Conservation (phyloP, 2,113 vertebrate species). For the Hemiprocne comata region DNA sequence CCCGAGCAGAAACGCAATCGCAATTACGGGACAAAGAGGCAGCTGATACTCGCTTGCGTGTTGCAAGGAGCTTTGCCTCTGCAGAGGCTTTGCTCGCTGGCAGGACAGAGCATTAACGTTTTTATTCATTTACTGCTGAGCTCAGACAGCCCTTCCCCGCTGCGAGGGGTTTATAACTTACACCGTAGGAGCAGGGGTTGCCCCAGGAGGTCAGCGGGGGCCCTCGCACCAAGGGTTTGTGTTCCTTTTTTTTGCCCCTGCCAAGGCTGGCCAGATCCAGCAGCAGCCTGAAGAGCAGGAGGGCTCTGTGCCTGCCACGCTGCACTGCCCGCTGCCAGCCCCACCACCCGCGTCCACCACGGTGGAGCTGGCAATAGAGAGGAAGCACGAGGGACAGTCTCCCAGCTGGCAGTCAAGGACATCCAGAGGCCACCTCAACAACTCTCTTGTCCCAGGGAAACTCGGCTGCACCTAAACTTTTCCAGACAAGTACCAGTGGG, state of each 20-base stretch:
- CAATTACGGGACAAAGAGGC: neutral
- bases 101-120: neutral
- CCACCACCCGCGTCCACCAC: accelerated
- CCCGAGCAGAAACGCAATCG: neutral
- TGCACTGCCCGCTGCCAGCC: neutral
- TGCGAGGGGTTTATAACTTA: neutral
- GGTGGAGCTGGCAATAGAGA: accelerated
- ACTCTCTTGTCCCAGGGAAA: neutral
- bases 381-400: neutral
- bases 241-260: neutral
- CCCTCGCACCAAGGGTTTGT: neutral
- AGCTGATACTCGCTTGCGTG: neutral
- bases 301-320: accelerated
- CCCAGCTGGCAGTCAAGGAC: neutral
- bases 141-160: neutral
- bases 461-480: neutral
- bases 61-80: neutral
- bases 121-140: neutral
- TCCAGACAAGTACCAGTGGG: neutral
- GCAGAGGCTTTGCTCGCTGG: neutral
- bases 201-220: neutral
- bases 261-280: neutral
- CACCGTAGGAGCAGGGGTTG: neutral
- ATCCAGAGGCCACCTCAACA: neutral
- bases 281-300: neutral